A percentile compares a stretch with the other conserved stretches of the same genome.
phyloP scores from a whole-genome alignment of 2,888 invertebrate genomes.

The Nomada fucata region DNA sequence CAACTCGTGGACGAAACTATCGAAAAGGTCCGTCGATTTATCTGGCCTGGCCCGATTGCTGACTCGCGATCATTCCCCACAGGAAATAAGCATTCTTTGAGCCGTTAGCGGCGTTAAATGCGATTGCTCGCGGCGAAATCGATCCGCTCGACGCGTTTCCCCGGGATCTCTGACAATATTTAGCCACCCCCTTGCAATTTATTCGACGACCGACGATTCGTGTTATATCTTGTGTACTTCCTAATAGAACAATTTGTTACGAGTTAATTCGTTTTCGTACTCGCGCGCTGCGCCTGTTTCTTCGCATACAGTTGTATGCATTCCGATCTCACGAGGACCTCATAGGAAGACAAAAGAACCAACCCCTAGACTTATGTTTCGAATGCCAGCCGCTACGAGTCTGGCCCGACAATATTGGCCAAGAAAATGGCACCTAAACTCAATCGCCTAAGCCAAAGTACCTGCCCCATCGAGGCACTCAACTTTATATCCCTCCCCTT shows the following conservation, averaged over 20 bases:
- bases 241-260: too few species aligned
- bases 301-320: too few species aligned
- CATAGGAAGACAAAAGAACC: too few species aligned
- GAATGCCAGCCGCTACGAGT: not conserved
- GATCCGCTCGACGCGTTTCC: conserved; percentile 9
- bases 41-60: conserved; percentile 47
- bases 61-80: conserved; percentile 44
- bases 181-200: not conserved
- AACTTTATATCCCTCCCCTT: not conserved
- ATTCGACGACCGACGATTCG: conserved; percentile 17
- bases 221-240: not conserved
- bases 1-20: conserved; percentile 35
- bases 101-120: conserved; percentile 21
- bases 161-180: not conserved
- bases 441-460: not conserved
- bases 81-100: conserved; percentile 44
- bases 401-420: not conserved
- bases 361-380: not conserved
- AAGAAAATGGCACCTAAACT: conserved; percentile 14
- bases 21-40: conserved; percentile 62
- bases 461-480: not conserved
- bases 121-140: conserved; percentile 10
- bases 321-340: too few species aligned
- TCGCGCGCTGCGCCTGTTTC: too few species aligned
- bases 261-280: too few species aligned